Evolutionary conservation across 2,113 vertebrate species (phyloP).

Genomic region (Coreoperca whiteheadi): DNA sequence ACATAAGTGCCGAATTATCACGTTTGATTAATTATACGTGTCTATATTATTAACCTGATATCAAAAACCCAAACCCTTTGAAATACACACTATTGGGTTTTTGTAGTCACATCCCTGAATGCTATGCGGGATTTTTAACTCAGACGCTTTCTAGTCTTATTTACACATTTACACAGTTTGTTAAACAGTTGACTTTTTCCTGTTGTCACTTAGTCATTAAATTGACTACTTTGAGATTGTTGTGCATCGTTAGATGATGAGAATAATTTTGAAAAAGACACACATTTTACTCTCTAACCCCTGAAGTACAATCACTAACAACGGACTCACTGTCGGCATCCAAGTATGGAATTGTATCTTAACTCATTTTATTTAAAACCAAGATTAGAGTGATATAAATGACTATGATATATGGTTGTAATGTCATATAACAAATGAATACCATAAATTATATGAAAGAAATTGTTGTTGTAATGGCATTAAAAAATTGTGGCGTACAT

Average conservation of each 20-base stretch:
- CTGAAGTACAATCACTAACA: constrained; percentile 29
- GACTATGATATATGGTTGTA: neutral
- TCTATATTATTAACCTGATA: neutral
- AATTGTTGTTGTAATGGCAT: constrained; percentile 19
- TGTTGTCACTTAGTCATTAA: neutral
- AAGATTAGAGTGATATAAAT: constrained; percentile 4
- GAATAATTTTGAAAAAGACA: neutral
- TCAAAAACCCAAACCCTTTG: constrained; percentile 16
- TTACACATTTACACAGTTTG: constrained; percentile 45
- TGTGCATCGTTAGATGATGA: neutral
- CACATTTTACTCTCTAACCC: constrained; percentile 6
- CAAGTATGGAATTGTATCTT: constrained; percentile 3
- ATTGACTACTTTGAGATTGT: neutral
- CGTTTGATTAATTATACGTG: neutral
- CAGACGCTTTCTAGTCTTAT: neutral
- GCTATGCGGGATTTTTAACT: constrained; percentile 62
- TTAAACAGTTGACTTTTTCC: neutral
- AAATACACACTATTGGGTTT: constrained; percentile 15
- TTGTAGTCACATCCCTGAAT: constrained; percentile 52
- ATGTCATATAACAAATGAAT: constrained; percentile 2
- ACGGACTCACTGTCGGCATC: constrained; percentile 9
- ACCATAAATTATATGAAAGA: constrained; percentile 15
- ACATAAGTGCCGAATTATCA: constrained; percentile 65
- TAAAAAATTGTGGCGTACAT: neutral
- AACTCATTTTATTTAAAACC: constrained; percentile 29